Percentiles rank a stretch among this genome's conserved stretches.
Evolutionary conservation across 2,113 vertebrate species (phyloP).

Genomic region (Mesocricetus auratus): DNA sequence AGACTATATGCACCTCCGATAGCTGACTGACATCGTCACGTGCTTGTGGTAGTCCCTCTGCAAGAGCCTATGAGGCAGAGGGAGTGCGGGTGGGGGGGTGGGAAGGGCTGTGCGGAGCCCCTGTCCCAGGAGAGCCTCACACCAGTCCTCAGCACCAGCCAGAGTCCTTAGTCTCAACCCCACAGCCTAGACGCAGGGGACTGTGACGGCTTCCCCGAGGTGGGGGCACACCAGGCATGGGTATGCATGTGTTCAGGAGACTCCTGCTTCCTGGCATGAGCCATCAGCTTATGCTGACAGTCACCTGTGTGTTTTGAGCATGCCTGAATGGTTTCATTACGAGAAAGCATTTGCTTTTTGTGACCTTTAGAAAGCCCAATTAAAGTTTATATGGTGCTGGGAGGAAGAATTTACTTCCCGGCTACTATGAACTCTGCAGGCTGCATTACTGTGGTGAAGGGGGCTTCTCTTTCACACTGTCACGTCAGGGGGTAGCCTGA

Average conservation of each 20-base stretch:
- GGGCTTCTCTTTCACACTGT: not conserved
- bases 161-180: not conserved
- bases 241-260: rapidly evolving
- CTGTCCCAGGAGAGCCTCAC: rapidly evolving
- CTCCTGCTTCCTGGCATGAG: not conserved
- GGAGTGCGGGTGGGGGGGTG: rapidly evolving
- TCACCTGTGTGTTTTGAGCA: not conserved
- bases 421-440: no score
- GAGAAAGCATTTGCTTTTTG: not conserved
- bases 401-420: not conserved
- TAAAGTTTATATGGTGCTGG: not conserved
- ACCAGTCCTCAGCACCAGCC: rapidly evolving
- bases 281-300: not conserved
- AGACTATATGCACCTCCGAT: rapidly evolving
- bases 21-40: rapidly evolving
- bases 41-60: rapidly evolving
- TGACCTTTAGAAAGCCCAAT: conserved; percentile 48
- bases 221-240: rapidly evolving
- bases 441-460: not conserved
- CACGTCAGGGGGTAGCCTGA: not conserved
- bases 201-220: rapidly evolving
- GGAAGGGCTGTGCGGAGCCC: not conserved
- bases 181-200: not conserved
- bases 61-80: rapidly evolving
- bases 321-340: not conserved